Conservation (phyloP, 2,113 vertebrate genomes). For the Orcinus orca region DNA sequence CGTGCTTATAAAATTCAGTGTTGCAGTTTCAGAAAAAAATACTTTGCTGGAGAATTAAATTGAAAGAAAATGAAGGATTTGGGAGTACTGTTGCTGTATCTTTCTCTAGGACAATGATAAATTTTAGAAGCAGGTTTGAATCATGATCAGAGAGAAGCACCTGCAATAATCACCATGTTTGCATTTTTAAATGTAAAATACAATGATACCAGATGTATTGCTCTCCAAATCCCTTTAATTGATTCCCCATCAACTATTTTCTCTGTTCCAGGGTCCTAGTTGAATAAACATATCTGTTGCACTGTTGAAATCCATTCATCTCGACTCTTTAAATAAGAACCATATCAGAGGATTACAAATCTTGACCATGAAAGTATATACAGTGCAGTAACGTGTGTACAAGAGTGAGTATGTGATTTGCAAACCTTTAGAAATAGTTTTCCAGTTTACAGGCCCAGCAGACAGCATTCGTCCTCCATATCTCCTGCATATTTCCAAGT, state of each 20-base stretch:
- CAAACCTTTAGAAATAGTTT: not conserved
- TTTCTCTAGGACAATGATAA: not conserved
- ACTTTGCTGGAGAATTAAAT: not conserved
- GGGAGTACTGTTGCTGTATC: not conserved
- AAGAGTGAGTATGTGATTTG: not conserved
- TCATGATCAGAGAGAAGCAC: not conserved
- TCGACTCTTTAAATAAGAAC: not conserved
- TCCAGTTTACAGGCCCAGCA: not conserved
- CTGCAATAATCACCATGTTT: not conserved
- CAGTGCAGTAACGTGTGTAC: not conserved
- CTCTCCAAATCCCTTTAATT: not conserved
- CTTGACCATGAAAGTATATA: not conserved
- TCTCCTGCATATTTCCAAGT: not conserved
- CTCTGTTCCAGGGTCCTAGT: not conserved
- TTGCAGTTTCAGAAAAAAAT: not conserved
- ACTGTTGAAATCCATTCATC: not conserved
- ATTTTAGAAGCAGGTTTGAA: constrained; percentile 5
- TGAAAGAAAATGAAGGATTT: not conserved
- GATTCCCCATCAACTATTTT: not conserved
- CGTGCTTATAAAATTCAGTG: not conserved
- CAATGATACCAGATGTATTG: not conserved
- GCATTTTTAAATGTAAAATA: not conserved
- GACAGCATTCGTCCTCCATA: not conserved
- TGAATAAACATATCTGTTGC: not conserved
- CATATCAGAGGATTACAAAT: not conserved